Evolutionary conservation across 2,113 vertebrate genomes (phyloP), one percentile per base, ranked within the genome.

Genomic region (Hippocampus comes): DNA sequence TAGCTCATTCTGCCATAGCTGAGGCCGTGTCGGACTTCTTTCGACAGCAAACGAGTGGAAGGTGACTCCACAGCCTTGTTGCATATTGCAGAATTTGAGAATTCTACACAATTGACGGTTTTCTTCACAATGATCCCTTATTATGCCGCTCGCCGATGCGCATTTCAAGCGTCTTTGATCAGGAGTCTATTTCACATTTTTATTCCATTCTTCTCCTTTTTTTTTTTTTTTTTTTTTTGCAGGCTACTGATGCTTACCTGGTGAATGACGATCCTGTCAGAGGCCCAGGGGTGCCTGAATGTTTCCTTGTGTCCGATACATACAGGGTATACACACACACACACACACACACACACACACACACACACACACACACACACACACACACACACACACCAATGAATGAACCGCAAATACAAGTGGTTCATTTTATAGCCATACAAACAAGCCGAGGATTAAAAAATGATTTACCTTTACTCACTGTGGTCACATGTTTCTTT

Each of bases 241-340:
- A 93, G 93, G 91, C 92, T 86, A 92, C 92, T 69, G 93, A 93
- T 89, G 90, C 91, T 66, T 93, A 92, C 88, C 87, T 93, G 92
- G 91, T 92, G 76, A 92, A 92, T 84, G 90, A 93, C 84, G 93
- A 93, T 85, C 88, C 90, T 70, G 80, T 89, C 64, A 80, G 92
- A 92, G 91, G 89, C 73, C 90, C 89, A 27, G 93, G 90, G 75
- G 91, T 93, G 90, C 91, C 93, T 63, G 93, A 93, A 82, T 93
- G 92, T 84, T 93, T 93, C 89, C 92, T 92, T 41, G 91, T 93
- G 78, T 92, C 93, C 38, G 93, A 93, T 69, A 91, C 93, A 63
- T 93, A 93, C 76, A 91, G 93, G 92, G 92, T 93, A 93, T 63
- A 85, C 21, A 77, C 30, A 77, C 38, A 73, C 68, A 84, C 74